A percentile compares a stretch with the other conserved stretches of the same genome.
phyloP scores from a whole-genome alignment of 2,113 vertebrate species.

The Cyanoramphus novaezelandiae region DNA sequence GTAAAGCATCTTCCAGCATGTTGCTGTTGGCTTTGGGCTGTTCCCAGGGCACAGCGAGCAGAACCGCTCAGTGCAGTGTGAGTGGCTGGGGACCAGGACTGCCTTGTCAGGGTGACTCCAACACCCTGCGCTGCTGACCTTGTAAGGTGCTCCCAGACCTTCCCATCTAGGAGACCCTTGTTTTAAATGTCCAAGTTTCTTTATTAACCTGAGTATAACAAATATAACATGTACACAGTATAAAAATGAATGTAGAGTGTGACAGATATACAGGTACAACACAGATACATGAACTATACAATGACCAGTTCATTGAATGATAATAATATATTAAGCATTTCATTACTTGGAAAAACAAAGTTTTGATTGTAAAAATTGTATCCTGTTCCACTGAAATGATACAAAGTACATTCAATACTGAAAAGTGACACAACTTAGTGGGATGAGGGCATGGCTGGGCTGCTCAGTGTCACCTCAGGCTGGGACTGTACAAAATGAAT shows the following conservation, averaged over 20 bases:
- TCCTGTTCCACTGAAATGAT: constrained; percentile 79
- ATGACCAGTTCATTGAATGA: neutral
- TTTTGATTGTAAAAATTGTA: constrained; percentile 74
- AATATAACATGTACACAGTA: constrained; percentile 76
- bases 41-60: neutral
- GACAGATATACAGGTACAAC: constrained; percentile 47
- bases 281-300: constrained; percentile 55
- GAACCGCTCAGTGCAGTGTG: accelerated
- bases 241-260: constrained; percentile 73
- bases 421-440: neutral
- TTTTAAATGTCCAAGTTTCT: constrained; percentile 75
- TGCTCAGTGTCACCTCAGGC: constrained; percentile 33
- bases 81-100: neutral
- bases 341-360: constrained; percentile 63
- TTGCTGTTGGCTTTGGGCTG: accelerated
- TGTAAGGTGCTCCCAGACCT: accelerated
- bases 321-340: constrained; percentile 51
- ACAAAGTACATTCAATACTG: constrained; percentile 91
- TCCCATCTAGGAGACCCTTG: neutral
- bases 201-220: constrained; percentile 86
- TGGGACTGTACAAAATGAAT: constrained; percentile 44
- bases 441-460: constrained; percentile 8
- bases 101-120: neutral
- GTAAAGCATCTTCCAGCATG: too few relatives aligned
- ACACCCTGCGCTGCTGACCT: neutral